Evolutionary conservation across 35 echinoderm and acorn worm species (phyloP).

Genomic region (Anneissia japonica): DNA sequence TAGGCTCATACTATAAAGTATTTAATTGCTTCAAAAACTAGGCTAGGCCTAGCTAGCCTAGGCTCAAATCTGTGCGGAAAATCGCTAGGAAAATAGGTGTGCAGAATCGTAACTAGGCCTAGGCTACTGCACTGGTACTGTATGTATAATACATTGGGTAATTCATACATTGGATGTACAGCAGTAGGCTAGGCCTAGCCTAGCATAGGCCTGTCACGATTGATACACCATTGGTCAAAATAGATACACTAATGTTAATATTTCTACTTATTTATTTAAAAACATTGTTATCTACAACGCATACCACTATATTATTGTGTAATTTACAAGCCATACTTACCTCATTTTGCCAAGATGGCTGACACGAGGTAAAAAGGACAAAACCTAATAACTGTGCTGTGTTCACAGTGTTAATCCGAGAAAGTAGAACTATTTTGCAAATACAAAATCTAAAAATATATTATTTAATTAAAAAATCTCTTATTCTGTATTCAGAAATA

Average conservation of each 20-base stretch:
- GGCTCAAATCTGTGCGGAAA: no score
- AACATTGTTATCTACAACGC: neutral
- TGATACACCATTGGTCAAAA: no score
- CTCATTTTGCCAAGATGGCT: slow-evolving; percentile 60
- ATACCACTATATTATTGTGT: neutral
- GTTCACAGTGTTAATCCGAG: neutral
- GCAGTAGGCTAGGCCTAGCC: no score
- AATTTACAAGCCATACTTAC: slow-evolving; percentile 14
- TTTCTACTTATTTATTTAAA: neutral
- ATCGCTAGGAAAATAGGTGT: no score
- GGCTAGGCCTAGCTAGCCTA: no score
- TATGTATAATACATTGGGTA: no score
- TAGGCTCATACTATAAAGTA: no score
- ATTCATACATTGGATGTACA: no score
- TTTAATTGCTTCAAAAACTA: no score
- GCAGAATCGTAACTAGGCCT: no score
- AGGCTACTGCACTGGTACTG: no score
- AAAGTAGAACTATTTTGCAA: neutral
- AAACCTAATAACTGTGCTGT: neutral
- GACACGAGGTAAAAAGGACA: slow-evolving; percentile 59
- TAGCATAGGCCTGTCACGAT: no score
- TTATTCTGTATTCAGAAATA: neutral
- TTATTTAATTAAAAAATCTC: neutral
- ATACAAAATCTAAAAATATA: neutral
- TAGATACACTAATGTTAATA: neutral